These are phyloP conservation scores for Amblyopsis rosae DNA, from an alignment of 2,113 vertebrate genomes.

Conservation along the genomic window DNA sequence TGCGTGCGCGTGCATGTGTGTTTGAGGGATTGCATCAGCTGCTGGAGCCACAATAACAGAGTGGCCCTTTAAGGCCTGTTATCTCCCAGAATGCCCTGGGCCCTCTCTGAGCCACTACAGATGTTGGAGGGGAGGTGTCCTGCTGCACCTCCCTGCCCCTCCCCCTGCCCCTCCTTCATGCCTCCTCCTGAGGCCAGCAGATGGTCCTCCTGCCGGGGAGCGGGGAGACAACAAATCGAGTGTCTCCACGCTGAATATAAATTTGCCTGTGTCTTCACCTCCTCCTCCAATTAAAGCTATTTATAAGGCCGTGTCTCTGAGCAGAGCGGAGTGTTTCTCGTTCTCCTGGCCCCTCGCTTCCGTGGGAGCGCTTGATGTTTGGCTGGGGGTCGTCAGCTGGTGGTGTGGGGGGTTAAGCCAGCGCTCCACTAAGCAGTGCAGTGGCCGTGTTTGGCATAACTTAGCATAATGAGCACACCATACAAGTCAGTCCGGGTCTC, in stretches of 20 bases:
- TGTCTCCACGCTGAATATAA: conserved; percentile 55
- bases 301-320: conserved; percentile 58
- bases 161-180: neutral
- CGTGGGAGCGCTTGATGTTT: neutral
- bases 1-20: neutral
- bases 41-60: conserved; percentile 14
- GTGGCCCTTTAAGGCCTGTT: conserved; percentile 27
- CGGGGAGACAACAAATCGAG: conserved; percentile 34
- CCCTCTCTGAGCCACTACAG: conserved; percentile 21
- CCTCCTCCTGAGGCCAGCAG: conserved; percentile 41
- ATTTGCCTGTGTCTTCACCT: conserved; percentile 62
- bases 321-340: conserved; percentile 47
- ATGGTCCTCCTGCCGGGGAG: conserved; percentile 54
- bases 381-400: conserved; percentile 7
- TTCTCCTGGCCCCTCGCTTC: neutral
- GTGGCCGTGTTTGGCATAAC: neutral
- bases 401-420: conserved; percentile 6
- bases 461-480: conserved; percentile 9
- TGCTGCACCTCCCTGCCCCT: conserved; percentile 21
- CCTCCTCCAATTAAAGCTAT: conserved; percentile 67
- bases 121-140: conserved; percentile 19
- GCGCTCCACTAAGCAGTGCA: neutral
- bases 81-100: conserved; percentile 29
- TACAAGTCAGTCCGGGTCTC: conserved; percentile 38
- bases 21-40: neutral